Evolutionary conservation across 2,888 invertebrate genomes (phyloP), one percentile per base, ranked within the genome.

Genomic region (Danaus chrysippus): DNA sequence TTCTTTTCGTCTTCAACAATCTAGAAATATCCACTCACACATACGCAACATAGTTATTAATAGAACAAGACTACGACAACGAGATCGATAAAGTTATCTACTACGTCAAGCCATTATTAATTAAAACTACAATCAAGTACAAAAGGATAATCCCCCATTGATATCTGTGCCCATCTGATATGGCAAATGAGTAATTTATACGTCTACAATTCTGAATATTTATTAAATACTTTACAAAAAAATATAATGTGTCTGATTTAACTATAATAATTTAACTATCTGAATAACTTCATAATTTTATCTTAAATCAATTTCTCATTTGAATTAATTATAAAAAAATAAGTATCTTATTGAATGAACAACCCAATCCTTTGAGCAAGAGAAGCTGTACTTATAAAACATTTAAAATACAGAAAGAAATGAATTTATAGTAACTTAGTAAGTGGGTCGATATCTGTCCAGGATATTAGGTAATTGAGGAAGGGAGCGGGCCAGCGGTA

Each of bases 391-490:
- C 13, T 8, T 46, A 3, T n/a, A 13, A 46, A 9, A n/a, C 13
- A 46, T 46, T 46, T 15, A n/a, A 46, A 46, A 10, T 49, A 49
- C 11, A 17, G 17, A 49, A 62, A 61, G 73, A 68, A 34, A 64
- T 63, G 54, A 55, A 54, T 58, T 58, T 59, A 65, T 64, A 62
- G 60, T 66, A 62, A 79, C 72, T 79, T 64, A 62, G 60, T 66
- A 62, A 79, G 72, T 79, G 75, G 79, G 81, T 78, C 81, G 79
- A 78, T 77, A 81, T 77, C 81, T 79, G 80, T 76, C 76, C 74
- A 84, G 84, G 82, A 86, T 83, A 86, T 86, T 87, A 83, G 82
- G 86, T 85, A 87, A 87, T 87, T 84, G 84, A 85, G 84, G 85
- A 86, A 84, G 85, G 86, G 86, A 86, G 83, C 77, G 83, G 81